phyloP scores from a whole-genome alignment of 2,888 invertebrate species.

The Coelogynopora nodosa region DNA sequence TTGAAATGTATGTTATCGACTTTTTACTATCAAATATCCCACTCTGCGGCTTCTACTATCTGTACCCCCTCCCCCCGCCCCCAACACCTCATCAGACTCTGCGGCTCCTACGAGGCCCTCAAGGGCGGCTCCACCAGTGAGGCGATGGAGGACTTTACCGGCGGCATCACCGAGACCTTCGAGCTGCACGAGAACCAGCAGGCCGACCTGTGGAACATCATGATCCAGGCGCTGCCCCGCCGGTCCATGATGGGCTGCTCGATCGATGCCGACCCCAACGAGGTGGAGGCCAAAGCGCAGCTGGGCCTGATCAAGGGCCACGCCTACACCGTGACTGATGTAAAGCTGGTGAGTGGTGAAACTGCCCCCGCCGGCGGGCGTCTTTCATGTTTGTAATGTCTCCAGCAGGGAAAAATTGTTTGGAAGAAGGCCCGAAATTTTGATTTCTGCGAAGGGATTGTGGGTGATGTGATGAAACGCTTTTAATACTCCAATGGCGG shows the following conservation, averaged over 20 bases:
- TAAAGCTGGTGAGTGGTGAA: conserved; percentile 70
- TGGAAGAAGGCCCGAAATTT: too few relatives aligned
- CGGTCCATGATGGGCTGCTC: conserved; percentile 90
- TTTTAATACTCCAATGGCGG: too few relatives aligned
- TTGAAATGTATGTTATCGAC: too few relatives aligned
- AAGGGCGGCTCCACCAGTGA: conserved; percentile 81
- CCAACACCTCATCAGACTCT: too few relatives aligned
- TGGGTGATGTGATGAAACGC: too few relatives aligned
- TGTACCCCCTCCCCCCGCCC: too few relatives aligned
- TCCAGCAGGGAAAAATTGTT: too few relatives aligned
- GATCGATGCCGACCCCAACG: conserved; percentile 72
- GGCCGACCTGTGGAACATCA: conserved; percentile 54
- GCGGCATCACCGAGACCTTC: conserved; percentile 83
- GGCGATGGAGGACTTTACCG: conserved; percentile 92
- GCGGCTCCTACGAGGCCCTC: conserved; percentile 59
- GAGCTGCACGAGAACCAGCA: conserved; percentile 53
- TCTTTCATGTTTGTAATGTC: too few relatives aligned
- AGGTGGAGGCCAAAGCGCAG: conserved; percentile 74
- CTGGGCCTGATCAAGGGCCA: conserved; percentile 83
- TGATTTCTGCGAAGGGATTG: too few relatives aligned
- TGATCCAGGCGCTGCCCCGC: conserved; percentile 80
- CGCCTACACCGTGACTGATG: conserved; percentile 84
- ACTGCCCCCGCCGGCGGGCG: too few relatives aligned
- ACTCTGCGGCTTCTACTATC: too few relatives aligned
- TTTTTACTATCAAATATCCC: too few relatives aligned